Conservation (phyloP, 2,888 invertebrate species). For the Pyrrhopygopsis socrates region DNA sequence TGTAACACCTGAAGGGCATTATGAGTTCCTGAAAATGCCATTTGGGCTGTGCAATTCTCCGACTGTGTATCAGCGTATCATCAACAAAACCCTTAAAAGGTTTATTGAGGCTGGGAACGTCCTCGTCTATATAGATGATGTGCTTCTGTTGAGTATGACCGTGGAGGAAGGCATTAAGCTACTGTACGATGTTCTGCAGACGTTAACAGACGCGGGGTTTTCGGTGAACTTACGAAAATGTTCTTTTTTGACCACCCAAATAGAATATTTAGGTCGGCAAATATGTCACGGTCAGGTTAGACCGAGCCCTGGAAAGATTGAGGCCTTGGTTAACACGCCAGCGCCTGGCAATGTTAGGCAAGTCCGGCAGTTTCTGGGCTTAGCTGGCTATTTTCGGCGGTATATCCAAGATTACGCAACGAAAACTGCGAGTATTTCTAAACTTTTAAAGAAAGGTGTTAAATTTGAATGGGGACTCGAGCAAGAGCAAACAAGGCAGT, state of each 20-base stretch:
- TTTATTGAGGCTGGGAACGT: not conserved
- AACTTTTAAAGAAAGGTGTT: not conserved
- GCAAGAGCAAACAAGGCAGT: not conserved
- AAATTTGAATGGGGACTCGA: not conserved
- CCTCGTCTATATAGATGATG: not conserved
- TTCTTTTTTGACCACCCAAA: constrained; percentile 62
- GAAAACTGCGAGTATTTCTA: too few relatives aligned
- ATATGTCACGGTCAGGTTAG: constrained; percentile 80
- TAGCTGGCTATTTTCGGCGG: not conserved
- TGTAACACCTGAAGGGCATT: not conserved
- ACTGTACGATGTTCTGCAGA: constrained; percentile 37
- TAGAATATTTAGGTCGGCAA: constrained; percentile 81
- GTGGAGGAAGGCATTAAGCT: constrained; percentile 7
- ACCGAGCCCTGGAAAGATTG: constrained; percentile 78
- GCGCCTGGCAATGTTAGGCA: constrained; percentile 79
- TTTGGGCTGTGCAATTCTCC: not conserved
- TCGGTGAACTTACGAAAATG: constrained; percentile 79
- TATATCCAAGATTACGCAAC: not conserved
- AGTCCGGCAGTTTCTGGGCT: constrained; percentile 63
- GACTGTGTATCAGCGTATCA: not conserved
- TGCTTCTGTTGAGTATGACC: not conserved
- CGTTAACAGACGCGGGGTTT: constrained; percentile 74
- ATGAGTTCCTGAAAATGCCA: not conserved
- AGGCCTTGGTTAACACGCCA: constrained; percentile 75
- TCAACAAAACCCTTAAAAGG: not conserved